phyloP scores from a whole-genome alignment of 1,140 invertebrate species.

The Apis mellifera region Amel_HAv3.1 CM009939.2:10137501-10138000 shows the following conservation, averaged over 20 bases:
- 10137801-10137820: constrained; percentile 59
- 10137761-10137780: constrained; percentile 68
- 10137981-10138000: constrained; percentile 63
- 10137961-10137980: constrained; percentile 60
- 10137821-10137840: constrained; percentile 57
- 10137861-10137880: constrained; percentile 51
- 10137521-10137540: constrained; percentile 69
- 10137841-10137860: constrained; percentile 52
- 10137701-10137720: constrained; percentile 33
- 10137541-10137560: constrained; percentile 72
- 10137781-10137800: constrained; percentile 64
- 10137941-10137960: constrained; percentile 52
- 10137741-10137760: background rate
- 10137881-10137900: constrained; percentile 12
- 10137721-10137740: constrained; percentile 51
- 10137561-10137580: constrained; percentile 56
- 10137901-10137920: constrained; percentile 54
- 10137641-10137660: constrained; percentile 61
- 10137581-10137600: constrained; percentile 46
- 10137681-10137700: constrained; percentile 23
- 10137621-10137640: constrained; percentile 45
- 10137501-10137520: constrained; percentile 51
- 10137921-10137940: constrained; percentile 33
- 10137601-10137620: constrained; percentile 61
- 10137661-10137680: constrained; percentile 56